Percentiles rank a stretch among this genome's conserved stretches.
Conservation (phyloP, 2,888 invertebrate genomes). For the Megaustenia siamemsis region DNA sequence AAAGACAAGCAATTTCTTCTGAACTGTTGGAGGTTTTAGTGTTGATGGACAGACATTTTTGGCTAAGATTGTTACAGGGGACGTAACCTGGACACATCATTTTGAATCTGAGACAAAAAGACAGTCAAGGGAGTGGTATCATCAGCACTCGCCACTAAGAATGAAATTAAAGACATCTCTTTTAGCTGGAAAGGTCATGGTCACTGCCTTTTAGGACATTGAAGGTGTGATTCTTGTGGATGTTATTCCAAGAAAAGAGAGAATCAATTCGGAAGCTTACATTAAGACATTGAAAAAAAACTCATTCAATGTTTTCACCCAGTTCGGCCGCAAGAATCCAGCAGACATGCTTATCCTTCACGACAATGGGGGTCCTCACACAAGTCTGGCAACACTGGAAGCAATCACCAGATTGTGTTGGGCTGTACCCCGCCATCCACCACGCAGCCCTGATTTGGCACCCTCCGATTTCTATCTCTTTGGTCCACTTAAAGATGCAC, state of each 20-base stretch:
- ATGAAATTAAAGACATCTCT: background rate
- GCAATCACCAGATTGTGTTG: constrained; percentile 18
- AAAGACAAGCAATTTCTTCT: background rate
- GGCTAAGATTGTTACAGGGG: too few species aligned
- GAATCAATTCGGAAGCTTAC: background rate
- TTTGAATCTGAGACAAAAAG: background rate
- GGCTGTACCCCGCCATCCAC: background rate
- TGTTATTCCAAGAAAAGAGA: background rate
- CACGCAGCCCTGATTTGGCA: constrained; percentile 5
- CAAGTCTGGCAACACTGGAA: constrained; percentile 19
- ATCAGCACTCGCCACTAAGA: background rate
- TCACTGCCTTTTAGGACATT: background rate
- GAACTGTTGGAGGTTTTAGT: too few species aligned
- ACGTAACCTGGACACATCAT: too few species aligned
- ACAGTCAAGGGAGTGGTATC: background rate
- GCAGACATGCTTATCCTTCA: constrained; percentile 4
- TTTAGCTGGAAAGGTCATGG: background rate
- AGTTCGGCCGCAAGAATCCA: constrained; percentile 19
- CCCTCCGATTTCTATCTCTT: constrained; percentile 10
- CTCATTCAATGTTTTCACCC: background rate
- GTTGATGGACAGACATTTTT: too few species aligned
- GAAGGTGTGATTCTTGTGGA: background rate
- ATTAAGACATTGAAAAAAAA: background rate
- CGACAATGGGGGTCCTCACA: background rate
- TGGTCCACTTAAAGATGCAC: background rate